Percentiles rank a stretch among this genome's conserved stretches.
phyloP scores from a whole-genome alignment of 2,888 invertebrate species.

The Heteromurus nitidus region DNA sequence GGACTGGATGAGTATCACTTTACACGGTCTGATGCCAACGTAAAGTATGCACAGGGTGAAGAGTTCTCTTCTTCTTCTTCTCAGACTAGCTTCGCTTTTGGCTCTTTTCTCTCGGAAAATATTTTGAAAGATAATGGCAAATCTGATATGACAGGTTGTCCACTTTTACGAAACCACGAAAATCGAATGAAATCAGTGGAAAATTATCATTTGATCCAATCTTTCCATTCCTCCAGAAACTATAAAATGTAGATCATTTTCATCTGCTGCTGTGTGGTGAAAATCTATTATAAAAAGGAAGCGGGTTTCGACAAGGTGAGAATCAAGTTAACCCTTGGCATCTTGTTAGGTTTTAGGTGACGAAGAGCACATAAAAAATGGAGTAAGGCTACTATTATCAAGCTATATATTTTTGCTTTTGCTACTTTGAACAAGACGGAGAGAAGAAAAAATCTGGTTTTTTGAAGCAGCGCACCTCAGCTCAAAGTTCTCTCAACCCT shows the following conservation, averaged over 20 bases:
- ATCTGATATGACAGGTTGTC: constrained; percentile 59
- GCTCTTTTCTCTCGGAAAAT: not conserved
- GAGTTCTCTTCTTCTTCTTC: too few species aligned
- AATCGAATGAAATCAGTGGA: constrained; percentile 31
- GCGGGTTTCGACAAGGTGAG: constrained; percentile 46
- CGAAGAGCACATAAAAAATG: constrained; percentile 1
- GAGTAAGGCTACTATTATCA: too few species aligned
- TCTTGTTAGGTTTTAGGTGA: constrained; percentile 41
- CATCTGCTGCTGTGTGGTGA: constrained; percentile 40
- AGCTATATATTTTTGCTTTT: constrained; percentile 28
- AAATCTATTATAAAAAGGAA: constrained; percentile 35
- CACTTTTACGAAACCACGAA: constrained; percentile 37
- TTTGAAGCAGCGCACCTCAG: not conserved
- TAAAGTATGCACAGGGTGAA: too few species aligned
- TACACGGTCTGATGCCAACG: not conserved
- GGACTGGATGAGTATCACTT: too few species aligned
- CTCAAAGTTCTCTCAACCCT: too few species aligned
- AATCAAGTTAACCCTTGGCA: constrained; percentile 53
- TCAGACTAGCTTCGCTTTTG: too few species aligned
- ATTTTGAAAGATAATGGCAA: not conserved
- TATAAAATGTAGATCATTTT: too few species aligned
- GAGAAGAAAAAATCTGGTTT: constrained; percentile 48
- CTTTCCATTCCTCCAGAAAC: constrained; percentile 16
- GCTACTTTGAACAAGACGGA: not conserved
- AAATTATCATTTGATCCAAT: constrained; percentile 48